A percentile compares a stretch with the other conserved stretches of the same genome.
These are phyloP conservation scores for Dicerorhinus sumatrensis DNA, from an alignment of 2,113 vertebrate genomes.

Conservation along the genomic window DNA sequence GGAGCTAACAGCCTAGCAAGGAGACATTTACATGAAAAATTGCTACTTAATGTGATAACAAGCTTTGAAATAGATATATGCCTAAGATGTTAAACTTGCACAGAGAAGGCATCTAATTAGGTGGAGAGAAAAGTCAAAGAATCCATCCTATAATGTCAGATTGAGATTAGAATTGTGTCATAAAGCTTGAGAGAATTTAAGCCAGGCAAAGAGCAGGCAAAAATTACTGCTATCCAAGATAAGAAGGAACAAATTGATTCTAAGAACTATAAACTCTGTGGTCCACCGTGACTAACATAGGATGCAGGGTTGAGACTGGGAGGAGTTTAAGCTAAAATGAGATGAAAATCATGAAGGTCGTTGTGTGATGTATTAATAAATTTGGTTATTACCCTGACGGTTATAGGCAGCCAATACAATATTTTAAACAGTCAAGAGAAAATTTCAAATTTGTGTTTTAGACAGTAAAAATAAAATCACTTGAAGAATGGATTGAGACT, in stretches of 20 bases:
- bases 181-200: conserved; percentile 12
- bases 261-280: neutral
- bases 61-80: neutral
- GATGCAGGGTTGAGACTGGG: neutral
- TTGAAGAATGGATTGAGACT: neutral
- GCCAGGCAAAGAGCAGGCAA: neutral
- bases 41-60: neutral
- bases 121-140: conserved; percentile 4
- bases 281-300: neutral
- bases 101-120: neutral
- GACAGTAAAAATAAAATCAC: neutral
- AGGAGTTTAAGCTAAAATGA: neutral
- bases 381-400: neutral
- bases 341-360: neutral
- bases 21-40: conserved; percentile 34
- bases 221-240: neutral
- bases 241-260: neutral
- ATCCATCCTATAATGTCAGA: neutral
- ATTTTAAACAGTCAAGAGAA: neutral
- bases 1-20: neutral
- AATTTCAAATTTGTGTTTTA: neutral
- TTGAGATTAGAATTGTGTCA: neutral
- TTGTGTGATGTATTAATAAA: neutral
- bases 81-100: neutral
- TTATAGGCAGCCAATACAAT: neutral